Conservation (phyloP, 2,888 invertebrate species). For the Schizaphis graminum region DNA sequence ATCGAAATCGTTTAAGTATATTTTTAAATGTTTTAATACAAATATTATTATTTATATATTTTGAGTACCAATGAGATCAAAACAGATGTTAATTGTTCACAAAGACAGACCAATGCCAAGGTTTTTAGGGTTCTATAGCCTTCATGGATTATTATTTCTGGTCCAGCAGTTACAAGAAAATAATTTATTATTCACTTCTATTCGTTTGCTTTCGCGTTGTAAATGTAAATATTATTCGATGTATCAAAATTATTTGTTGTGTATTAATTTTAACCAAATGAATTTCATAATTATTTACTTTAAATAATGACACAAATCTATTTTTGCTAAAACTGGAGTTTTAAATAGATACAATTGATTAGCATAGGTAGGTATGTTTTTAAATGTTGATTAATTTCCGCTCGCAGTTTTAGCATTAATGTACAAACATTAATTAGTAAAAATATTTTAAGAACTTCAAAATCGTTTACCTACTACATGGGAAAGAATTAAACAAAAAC, state of each 20-base stretch:
- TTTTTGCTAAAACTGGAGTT: not conserved
- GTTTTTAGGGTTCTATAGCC: conserved; percentile 61
- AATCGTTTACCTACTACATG: conserved; percentile 21
- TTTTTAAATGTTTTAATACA: not conserved
- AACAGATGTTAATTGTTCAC: conserved; percentile 64
- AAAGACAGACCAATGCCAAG: conserved; percentile 63
- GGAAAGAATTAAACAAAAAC: conserved; percentile 45
- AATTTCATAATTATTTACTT: not conserved
- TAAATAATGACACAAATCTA: not conserved
- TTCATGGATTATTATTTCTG: conserved; percentile 66
- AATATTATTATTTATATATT: not conserved
- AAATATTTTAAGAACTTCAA: conserved; percentile 14
- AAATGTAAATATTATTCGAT: conserved; percentile 20
- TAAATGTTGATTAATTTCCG: not conserved
- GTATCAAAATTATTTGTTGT: not conserved
- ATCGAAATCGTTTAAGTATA: not conserved
- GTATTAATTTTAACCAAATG: not conserved
- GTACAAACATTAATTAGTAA: conserved; percentile 28
- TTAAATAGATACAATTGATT: not conserved
- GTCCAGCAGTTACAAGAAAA: conserved; percentile 63
- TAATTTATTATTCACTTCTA: conserved; percentile 39
- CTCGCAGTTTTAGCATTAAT: not conserved
- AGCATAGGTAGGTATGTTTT: not conserved
- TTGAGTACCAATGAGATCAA: conserved; percentile 57
- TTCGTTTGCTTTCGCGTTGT: not conserved